Conservation (phyloP, 2,888 invertebrate genomes). For the Sphecodes monilicornis region DNA sequence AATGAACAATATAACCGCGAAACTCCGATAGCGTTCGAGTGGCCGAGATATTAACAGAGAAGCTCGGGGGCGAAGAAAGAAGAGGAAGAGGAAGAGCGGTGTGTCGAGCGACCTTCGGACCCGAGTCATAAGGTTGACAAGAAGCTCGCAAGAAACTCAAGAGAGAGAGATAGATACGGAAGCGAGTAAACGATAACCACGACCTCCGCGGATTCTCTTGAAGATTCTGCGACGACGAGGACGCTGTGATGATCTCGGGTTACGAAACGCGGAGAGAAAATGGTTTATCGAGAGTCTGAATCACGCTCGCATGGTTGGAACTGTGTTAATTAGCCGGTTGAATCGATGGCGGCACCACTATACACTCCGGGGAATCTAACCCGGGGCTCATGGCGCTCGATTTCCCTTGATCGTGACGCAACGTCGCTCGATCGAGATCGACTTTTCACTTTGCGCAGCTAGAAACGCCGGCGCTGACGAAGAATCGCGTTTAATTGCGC, state of each 20-base stretch:
- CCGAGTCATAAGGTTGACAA: conserved; percentile 61
- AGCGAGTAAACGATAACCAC: conserved; percentile 24
- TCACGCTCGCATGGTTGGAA: conserved; percentile 42
- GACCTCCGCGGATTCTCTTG: conserved; percentile 2
- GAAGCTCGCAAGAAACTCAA: conserved; percentile 32
- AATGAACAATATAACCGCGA: conserved; percentile 43
- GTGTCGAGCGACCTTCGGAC: conserved; percentile 64
- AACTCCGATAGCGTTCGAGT: conserved; percentile 32
- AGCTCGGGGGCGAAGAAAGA: not conserved
- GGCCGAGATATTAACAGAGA: conserved; percentile 13
- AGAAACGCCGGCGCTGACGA: conserved; percentile 11
- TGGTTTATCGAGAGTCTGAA: conserved; percentile 40
- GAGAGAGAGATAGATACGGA: conserved; percentile 40
- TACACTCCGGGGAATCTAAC: not conserved
- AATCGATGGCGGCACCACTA: conserved; percentile 21
- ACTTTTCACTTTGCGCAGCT: conserved; percentile 10
- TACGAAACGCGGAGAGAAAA: conserved; percentile 28
- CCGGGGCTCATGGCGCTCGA: not conserved
- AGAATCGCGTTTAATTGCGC: not conserved
- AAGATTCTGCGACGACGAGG: conserved; percentile 28
- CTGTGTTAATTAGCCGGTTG: conserved; percentile 44
- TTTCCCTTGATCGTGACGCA: conserved; percentile 1
- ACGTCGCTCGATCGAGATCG: not conserved
- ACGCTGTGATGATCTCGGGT: conserved; percentile 21
- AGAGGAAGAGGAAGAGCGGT: not conserved